Base-by-base conservation (phyloP, 2,113 vertebrate species). In the Psilopogon haemacephalus region DNA sequence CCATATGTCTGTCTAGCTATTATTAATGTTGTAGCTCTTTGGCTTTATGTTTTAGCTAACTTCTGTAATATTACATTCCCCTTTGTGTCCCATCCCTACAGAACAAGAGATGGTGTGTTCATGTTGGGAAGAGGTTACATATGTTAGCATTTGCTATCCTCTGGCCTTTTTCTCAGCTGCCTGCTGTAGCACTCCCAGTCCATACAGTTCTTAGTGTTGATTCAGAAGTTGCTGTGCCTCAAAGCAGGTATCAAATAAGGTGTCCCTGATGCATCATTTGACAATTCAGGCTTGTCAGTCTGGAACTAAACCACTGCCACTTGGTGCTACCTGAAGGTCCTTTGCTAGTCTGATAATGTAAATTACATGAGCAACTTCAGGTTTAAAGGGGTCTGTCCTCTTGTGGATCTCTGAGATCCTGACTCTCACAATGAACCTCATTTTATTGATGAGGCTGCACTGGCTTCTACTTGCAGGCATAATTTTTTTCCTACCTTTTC, bases 41-140 rank as follows among this genome's bases (percentile, higher is more conserved):
- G 33, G 37, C 30, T 65, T 8, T 21, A 4, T 30, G 35, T 55
- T 84, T 60, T 27, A 18, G 11, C 35, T 59, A 2, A n/a, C 1
- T 77, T 38, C 27, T 17, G 1, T 16, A 42, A 11, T 27, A 30
- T 72, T 0, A 0, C n/a, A 2, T 35, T 19, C 6, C 4, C 4
- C 6, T 48, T 23, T 44, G 27, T 28, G 15, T 0, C 33, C 35
- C 12, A 12, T 40, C 32, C 48, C 26, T 3, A 2, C 19, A 55
- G 27, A 63, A 19, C 8, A 15, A 27, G 40, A 33, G 32, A 0
- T 54, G 69, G 32, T n/a, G 27, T 1, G 14, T 63, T 84, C 77
- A 48, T 71, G 32, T 6, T 46, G 28, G 8, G 7, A 46, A 0
- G 18, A 16, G 16, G 11, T 48, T 55, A 9, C 2, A 15, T 42